phyloP scores from a whole-genome alignment of 2,888 invertebrate species.

The Lithophane leautieri region DNA sequence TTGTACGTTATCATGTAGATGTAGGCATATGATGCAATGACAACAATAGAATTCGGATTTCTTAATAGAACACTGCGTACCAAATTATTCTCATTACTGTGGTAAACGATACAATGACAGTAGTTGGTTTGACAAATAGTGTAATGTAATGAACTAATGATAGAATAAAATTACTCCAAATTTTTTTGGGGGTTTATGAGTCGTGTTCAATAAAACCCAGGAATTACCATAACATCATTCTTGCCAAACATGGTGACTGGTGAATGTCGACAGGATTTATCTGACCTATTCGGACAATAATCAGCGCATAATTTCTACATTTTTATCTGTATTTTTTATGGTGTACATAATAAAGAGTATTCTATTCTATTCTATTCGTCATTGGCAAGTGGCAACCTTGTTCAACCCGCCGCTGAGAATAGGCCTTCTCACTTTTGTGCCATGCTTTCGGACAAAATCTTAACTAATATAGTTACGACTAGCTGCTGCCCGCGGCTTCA shows the following conservation, averaged over 20 bases:
- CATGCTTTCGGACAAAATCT: not conserved
- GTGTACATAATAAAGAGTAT: too few species aligned
- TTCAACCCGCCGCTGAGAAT: not conserved
- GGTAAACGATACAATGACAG: constrained; percentile 16
- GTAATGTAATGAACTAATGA: too few species aligned
- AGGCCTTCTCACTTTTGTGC: not conserved
- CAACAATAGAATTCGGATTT: constrained; percentile 28
- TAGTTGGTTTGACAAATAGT: not conserved
- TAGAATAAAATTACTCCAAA: constrained; percentile 1
- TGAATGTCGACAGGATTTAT: not conserved
- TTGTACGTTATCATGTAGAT: constrained; percentile 32
- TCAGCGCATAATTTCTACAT: too few species aligned
- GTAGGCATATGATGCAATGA: constrained; percentile 24
- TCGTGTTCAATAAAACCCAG: not conserved
- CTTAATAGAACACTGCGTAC: constrained; percentile 17
- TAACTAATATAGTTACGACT: not conserved
- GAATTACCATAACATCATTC: not conserved
- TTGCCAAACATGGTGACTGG: not conserved
- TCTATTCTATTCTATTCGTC: too few species aligned
- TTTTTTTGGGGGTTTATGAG: not conserved
- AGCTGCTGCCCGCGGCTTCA: too few species aligned
- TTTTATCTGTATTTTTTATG: too few species aligned
- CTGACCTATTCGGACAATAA: not conserved
- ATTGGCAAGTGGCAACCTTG: not conserved
- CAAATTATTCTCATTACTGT: constrained; percentile 18